Evolutionary conservation across 30 jellyfish, hydroid and myxozoan genomes (phyloP), one percentile per base, ranked within the genome.

Genomic region (Aurelia coerulea): DNA sequence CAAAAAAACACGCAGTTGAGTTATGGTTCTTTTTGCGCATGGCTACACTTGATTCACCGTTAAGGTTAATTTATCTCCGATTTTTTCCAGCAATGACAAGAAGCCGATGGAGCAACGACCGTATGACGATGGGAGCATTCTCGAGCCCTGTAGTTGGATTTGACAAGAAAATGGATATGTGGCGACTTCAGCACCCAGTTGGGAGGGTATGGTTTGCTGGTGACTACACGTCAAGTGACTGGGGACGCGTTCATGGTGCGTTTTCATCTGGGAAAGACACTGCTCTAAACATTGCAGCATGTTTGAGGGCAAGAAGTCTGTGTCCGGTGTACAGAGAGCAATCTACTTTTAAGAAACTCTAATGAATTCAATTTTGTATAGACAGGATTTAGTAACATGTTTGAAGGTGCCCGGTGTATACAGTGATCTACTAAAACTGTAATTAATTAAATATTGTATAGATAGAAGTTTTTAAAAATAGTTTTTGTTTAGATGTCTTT

Each of bases 151-250:
- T 54, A 13, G 77, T 80, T 52, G 97, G 96, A 17, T 72, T 83
- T 51, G 72, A 46, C 29, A 34, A 41, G 15, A 90, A 69, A 33
- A 76, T 39, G 35, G 96, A 78, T 63, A 37, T 29, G 1, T 51
- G 62, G 50, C 73, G 79, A 32, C 74, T 91, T 62, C 79, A 78
- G 19, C 76, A 67, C 6, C 93, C 93, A 18, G 96, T 91, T 8
- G 90, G 88, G 9, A 76, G 95, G 33, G 11, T 90, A 3, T 90
- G 97, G 97, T 90, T 90, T 84, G 90, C 97, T 14, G 97, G 97
- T 2, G 97, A 90, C 37, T 83, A 83, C 77, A 73, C 93, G 10
- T 50, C 80, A 15, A 42, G 74, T 9, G 91, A 90, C 14, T 70
- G 54, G 39, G 95, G 95, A 17, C 67, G 17, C 19, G 86, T 76